Percentiles rank a stretch among this genome's conserved stretches.
phyloP scores from a whole-genome alignment of 1,140 invertebrate genomes.

The Danaus plexippus region DNA sequence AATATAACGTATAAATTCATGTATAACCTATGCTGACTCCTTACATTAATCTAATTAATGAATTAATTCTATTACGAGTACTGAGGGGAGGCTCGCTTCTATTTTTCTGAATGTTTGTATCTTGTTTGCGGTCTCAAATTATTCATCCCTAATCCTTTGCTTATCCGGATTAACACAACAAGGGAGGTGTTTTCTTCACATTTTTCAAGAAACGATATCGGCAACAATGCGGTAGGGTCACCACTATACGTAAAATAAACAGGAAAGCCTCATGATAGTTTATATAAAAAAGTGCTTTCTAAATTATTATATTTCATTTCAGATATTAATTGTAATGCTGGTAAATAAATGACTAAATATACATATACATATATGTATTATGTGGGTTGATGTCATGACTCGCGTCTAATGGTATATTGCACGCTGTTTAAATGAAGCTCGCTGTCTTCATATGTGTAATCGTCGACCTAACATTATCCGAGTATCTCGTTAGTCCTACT shows the following conservation, averaged over 20 bases:
- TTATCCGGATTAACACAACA: constrained; percentile 44
- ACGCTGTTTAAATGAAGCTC: no score
- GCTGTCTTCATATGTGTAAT: no score
- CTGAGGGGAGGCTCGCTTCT: constrained; percentile 14
- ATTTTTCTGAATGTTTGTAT: constrained; percentile 49
- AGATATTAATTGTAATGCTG: no score
- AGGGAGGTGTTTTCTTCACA: constrained; percentile 41
- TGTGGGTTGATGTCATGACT: no score
- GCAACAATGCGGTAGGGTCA: constrained; percentile 24
- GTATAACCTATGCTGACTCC: constrained; percentile 5
- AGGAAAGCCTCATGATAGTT: no score
- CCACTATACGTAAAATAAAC: constrained; percentile 2
- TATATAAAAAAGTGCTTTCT: no score
- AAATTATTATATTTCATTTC: no score
- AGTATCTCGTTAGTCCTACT: constrained; percentile 20
- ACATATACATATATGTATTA: no score
- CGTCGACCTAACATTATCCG: no score
- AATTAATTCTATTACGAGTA: constrained; percentile 9
- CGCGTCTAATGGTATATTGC: no score
- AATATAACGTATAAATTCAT: background rate
- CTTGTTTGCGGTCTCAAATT: constrained; percentile 46
- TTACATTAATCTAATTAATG: constrained; percentile 23
- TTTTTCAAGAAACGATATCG: constrained; percentile 50
- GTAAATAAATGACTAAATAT: no score
- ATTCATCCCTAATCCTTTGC: constrained; percentile 49